phyloP scores from a whole-genome alignment of 2,113 vertebrate genomes.

The Thamnaconus septentrionalis region DNA sequence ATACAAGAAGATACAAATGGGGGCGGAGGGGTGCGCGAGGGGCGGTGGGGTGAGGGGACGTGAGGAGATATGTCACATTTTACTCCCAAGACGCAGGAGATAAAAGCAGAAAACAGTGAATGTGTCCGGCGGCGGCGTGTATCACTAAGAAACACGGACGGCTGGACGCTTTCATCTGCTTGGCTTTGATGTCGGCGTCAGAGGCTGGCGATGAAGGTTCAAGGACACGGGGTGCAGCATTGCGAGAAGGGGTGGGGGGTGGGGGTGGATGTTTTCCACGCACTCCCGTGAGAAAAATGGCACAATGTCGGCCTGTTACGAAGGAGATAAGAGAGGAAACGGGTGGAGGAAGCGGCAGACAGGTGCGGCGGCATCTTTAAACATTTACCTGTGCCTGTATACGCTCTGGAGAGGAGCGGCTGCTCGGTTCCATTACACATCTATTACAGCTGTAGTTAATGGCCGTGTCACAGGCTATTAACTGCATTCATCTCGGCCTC shows the following conservation, averaged over 20 bases:
- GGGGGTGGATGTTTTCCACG: background rate
- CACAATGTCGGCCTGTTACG: background rate
- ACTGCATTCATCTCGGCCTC: constrained; percentile 78
- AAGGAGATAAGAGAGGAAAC: constrained; percentile 18
- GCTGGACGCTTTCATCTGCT: constrained; percentile 61
- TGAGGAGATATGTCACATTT: constrained; percentile 43
- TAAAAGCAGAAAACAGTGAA: constrained; percentile 62
- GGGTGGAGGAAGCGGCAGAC: constrained; percentile 16
- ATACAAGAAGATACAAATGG: constrained; percentile 50
- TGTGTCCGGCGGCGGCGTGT: constrained; percentile 41
- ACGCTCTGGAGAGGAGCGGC: constrained; percentile 64
- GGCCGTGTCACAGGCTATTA: constrained; percentile 82
- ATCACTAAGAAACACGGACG: constrained; percentile 52
- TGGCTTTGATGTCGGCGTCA: constrained; percentile 54
- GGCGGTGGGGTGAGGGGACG: background rate
- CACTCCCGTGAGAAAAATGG: constrained; percentile 4
- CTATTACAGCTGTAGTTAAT: constrained; percentile 82
- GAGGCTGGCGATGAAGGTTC: constrained; percentile 55
- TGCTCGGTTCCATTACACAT: constrained; percentile 80
- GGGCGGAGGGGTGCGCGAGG: too few species aligned
- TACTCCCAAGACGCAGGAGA: constrained; percentile 50
- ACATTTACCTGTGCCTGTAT: constrained; percentile 71
- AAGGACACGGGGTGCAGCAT: constrained; percentile 51
- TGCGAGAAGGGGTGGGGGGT: background rate
- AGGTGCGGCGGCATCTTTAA: constrained; percentile 58